phyloP scores from a whole-genome alignment of 2,797 vertebrate genomes.

The Toxotes lorentzi region DNA sequence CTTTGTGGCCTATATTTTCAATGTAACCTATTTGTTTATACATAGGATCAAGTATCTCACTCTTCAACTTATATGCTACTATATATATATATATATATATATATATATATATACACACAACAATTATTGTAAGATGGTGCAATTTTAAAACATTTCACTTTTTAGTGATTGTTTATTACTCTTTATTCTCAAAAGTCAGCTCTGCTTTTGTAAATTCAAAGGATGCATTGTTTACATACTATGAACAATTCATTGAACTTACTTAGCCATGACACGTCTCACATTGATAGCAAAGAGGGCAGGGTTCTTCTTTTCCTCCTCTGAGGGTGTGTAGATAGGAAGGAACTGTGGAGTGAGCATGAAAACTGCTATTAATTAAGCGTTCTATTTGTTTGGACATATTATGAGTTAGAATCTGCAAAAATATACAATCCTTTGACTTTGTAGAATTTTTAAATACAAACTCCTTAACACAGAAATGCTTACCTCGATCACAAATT shows the following conservation, averaged over 20 bases:
- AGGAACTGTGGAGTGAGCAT: slow-evolving; percentile 89
- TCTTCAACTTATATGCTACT: too few species aligned
- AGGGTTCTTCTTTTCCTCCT: slow-evolving; percentile 94
- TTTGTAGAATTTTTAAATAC: not conserved
- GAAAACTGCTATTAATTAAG: not conserved
- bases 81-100: too few species aligned
- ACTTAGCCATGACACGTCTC: slow-evolving; percentile 95
- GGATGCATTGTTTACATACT: not conserved
- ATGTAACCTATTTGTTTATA: too few species aligned
- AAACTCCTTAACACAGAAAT: not conserved
- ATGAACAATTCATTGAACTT: slow-evolving; percentile 74
- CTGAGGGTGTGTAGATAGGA: slow-evolving; percentile 93
- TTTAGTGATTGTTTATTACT: not conserved
- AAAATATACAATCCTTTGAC: not conserved
- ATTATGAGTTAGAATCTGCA: not conserved
- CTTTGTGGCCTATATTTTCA: too few species aligned
- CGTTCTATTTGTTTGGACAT: too few species aligned
- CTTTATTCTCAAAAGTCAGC: not conserved
- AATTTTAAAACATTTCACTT: too few species aligned
- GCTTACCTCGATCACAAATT: slow-evolving; percentile 95
- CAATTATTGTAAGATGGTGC: too few species aligned
- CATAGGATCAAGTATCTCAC: too few species aligned
- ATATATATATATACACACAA: too few species aligned
- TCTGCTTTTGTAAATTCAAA: not conserved
- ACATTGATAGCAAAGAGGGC: slow-evolving; percentile 95